Conservation (phyloP, 2,888 invertebrate genomes). For the Lumbricus terrestris region DNA sequence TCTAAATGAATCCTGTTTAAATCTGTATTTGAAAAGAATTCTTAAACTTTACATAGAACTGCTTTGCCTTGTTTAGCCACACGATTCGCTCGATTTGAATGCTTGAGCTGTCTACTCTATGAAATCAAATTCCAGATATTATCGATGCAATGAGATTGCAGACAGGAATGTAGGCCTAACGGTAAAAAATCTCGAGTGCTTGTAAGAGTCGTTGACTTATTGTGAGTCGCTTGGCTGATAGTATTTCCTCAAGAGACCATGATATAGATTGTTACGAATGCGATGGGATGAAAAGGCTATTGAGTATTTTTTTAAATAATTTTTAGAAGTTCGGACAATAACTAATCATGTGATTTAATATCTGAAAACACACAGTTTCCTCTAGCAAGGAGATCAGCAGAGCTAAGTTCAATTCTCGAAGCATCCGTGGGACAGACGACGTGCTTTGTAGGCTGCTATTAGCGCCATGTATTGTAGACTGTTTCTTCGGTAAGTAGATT, state of each 20-base stretch:
- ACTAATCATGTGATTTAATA: not conserved
- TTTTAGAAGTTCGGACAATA: not conserved
- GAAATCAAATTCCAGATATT: not conserved
- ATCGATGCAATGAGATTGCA: no score
- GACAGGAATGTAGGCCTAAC: not conserved
- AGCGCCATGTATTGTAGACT: no score
- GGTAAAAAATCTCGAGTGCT: not conserved
- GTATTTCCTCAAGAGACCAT: not conserved
- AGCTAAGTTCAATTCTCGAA: no score
- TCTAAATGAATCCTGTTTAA: no score
- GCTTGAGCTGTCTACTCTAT: not conserved
- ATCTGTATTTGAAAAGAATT: no score
- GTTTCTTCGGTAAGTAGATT: no score
- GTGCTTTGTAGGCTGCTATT: no score
- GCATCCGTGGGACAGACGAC: no score
- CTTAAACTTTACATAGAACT: not conserved
- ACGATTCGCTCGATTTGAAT: not conserved
- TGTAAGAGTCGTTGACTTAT: not conserved
- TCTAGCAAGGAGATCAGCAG: no score
- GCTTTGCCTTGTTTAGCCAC: no score
- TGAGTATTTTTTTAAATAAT: not conserved
- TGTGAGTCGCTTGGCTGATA: not conserved
- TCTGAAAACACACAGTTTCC: no score
- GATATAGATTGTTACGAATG: no score
- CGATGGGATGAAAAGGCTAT: not conserved